These are phyloP conservation scores for Drosophila conformis DNA, from an alignment of 2,888 invertebrate genomes.

Conservation along the genomic window DNA sequence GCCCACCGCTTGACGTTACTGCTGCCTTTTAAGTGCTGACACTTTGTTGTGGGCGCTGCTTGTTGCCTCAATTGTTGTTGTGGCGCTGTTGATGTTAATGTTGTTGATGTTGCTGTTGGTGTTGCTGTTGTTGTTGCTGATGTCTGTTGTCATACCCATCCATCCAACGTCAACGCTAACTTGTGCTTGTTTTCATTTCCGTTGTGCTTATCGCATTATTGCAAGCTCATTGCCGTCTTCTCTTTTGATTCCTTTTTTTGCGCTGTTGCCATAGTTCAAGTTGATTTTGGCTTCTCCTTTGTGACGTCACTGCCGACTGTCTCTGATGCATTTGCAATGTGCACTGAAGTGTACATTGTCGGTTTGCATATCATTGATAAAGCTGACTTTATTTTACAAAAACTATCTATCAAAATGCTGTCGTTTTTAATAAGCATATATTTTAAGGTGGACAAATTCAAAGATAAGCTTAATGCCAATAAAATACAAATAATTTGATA, in stretches of 20 bases:
- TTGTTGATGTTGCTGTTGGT: slow-evolving; percentile 19
- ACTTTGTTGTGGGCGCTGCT: slow-evolving; percentile 61
- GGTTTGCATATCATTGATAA: slow-evolving; percentile 36
- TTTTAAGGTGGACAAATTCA: neutral
- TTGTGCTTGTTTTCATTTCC: slow-evolving; percentile 78
- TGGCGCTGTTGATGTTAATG: neutral
- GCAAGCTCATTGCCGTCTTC: slow-evolving; percentile 76
- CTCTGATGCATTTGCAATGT: slow-evolving; percentile 28
- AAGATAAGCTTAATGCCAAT: neutral
- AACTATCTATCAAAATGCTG: neutral
- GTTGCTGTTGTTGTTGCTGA: slow-evolving; percentile 17
- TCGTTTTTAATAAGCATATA: neutral
- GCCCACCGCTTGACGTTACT: slow-evolving; percentile 53
- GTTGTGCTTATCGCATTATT: slow-evolving; percentile 77
- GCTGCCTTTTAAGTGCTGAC: slow-evolving; percentile 57
- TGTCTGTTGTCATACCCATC: slow-evolving; percentile 50
- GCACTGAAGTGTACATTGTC: neutral
- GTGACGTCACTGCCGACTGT: slow-evolving; percentile 30
- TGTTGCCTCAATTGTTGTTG: slow-evolving; percentile 28
- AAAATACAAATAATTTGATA: neutral
- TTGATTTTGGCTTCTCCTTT: slow-evolving; percentile 49
- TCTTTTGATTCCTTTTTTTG: slow-evolving; percentile 32
- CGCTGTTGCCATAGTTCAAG: slow-evolving; percentile 58
- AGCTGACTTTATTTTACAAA: neutral
- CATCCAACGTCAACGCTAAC: slow-evolving; percentile 55